phyloP scores from a whole-genome alignment of 2,113 vertebrate genomes.

The Thryonomys swinderianus region DNA sequence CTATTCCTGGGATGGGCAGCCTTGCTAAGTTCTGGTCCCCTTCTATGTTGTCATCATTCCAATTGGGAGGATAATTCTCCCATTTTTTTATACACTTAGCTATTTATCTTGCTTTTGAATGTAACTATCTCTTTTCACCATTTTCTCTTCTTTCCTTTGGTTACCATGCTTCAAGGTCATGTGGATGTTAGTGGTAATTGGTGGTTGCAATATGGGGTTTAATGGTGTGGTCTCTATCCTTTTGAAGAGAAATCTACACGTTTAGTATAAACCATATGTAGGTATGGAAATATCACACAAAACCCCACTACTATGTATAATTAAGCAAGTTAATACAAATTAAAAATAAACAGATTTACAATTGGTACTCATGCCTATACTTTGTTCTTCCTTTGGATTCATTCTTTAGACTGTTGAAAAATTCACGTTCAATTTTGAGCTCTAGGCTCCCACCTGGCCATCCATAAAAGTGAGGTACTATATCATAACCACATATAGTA shows the following conservation, averaged over 20 bases:
- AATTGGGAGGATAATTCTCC: not conserved
- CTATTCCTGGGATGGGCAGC: too few species aligned
- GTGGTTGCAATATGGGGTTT: not conserved
- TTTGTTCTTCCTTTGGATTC: not conserved
- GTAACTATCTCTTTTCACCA: not conserved
- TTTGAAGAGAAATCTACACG: not conserved
- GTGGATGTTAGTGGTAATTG: not conserved
- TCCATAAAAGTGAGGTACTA: not conserved
- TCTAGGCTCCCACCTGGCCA: not conserved
- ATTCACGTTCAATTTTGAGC: conserved; percentile 33
- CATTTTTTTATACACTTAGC: conserved; percentile 3
- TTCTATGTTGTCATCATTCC: not conserved
- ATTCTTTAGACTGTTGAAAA: conserved; percentile 5
- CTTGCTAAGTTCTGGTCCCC: too few species aligned
- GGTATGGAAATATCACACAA: not conserved
- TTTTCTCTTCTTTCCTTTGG: not conserved
- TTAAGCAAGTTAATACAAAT: not conserved
- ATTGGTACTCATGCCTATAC: not conserved
- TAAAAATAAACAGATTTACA: not conserved
- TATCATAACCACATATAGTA: not conserved
- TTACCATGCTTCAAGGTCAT: not conserved
- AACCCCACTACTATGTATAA: not conserved
- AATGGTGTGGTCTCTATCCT: not conserved
- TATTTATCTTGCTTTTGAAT: not conserved
- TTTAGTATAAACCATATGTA: not conserved